These are phyloP conservation scores for Allygus modestus DNA, from an alignment of 2,888 invertebrate species.

Conservation along the genomic window DNA sequence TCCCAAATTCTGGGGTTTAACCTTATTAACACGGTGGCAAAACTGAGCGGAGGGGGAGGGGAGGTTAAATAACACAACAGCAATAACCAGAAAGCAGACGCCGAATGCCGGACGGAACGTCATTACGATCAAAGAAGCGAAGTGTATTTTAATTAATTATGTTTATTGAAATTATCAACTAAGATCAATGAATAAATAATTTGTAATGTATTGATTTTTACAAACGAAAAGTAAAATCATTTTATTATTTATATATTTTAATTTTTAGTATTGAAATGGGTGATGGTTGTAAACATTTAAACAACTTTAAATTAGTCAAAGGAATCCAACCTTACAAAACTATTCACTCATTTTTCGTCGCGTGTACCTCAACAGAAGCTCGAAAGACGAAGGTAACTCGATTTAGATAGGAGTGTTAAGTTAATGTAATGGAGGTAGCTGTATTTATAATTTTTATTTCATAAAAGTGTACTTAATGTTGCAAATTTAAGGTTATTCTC, in stretches of 20 bases:
- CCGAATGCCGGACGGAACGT: too few species aligned
- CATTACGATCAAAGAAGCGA: too few species aligned
- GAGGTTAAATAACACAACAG: too few species aligned
- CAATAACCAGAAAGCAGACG: too few species aligned
- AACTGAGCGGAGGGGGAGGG: too few species aligned
- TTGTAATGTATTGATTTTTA: too few species aligned
- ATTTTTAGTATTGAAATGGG: neutral
- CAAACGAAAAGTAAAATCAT: neutral
- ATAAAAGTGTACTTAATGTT: neutral
- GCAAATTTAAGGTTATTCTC: conserved; percentile 37
- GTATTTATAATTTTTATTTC: neutral
- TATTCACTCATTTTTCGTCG: conserved; percentile 92
- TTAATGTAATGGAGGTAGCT: neutral
- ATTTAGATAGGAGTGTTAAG: conserved; percentile 45
- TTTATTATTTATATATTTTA: neutral
- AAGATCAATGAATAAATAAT: too few species aligned
- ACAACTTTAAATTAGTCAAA: conserved; percentile 86
- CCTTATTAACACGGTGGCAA: too few species aligned
- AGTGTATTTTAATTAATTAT: too few species aligned
- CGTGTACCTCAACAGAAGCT: conserved; percentile 88
- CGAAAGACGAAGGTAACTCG: conserved; percentile 87
- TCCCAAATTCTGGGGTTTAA: too few species aligned
- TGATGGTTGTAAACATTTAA: conserved; percentile 87
- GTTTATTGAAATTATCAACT: too few species aligned
- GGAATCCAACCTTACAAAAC: conserved; percentile 86